Evolutionary conservation across 2,797 vertebrate genomes (phyloP), one percentile per base, ranked within the genome.

Genomic region (Sitta carolinensis): DNA sequence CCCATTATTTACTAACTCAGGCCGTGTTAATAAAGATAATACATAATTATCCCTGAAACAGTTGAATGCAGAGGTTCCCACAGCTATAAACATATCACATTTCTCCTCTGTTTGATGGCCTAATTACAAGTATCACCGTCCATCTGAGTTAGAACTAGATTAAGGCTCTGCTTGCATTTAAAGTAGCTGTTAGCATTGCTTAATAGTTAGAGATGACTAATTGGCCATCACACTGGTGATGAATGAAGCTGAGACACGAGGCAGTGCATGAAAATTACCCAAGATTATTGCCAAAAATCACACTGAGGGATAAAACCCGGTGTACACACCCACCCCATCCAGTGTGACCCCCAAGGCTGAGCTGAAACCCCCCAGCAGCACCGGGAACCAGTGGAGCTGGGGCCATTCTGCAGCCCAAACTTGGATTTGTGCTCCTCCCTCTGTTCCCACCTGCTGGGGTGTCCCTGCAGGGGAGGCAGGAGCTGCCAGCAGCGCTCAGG

Each of bases 91-190:
- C 91, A 68, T 43, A 81, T 85, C 92, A 75, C 94, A 90, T 95
- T 95, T 73, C 96, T 97, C 83, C 80, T 78, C 51, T 19, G 9
- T 90, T 95, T 94, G 92, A 93, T 93, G 95, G 73, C 78, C 96
- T 97, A 96, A 97, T 97, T 95, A 90, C 78, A 94, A 88, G 76
- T 40, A 91, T 83, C 40, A 48, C 72, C 2, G n/a, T 96, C 94
- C 94, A 93, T 95, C 72, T 78, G 69, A 87, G 92, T 89, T 92
- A 95, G 93, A 88, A 80, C 51, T 45, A 63, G 54, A 89, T 50
- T 43, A 93, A 89, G 47, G 22, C 86, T 75, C 90, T 54, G 95
- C 78, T 90, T 94, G 95, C 95, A 96, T 97, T 94, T 80, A 94
- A 97, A 96, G 95, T 50, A 89, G 93, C 90, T 83, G 92, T 96